A percentile compares a stretch with the other conserved stretches of the same genome.
These are phyloP conservation scores for Manis pentadactyla DNA, from an alignment of 2,797 vertebrate species.

Conservation along the genomic window DNA sequence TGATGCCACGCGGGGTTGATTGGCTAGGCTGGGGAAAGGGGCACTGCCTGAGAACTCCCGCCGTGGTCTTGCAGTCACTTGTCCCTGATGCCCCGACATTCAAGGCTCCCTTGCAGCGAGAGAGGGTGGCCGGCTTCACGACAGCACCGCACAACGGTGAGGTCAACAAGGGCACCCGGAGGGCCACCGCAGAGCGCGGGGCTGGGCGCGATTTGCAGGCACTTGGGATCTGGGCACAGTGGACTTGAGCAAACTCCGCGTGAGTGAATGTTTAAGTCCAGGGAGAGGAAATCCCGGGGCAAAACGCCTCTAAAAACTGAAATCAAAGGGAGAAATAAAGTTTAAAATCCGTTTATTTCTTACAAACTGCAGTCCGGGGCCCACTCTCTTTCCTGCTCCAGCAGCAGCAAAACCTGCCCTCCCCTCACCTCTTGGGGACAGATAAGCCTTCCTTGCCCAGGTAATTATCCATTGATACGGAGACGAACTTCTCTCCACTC, in stretches of 20 bases:
- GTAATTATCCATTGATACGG: too few species aligned
- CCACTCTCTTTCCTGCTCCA: too few species aligned
- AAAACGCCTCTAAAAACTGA: too few species aligned
- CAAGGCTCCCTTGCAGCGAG: background rate
- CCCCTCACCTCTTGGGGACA: too few species aligned
- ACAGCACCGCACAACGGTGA: background rate
- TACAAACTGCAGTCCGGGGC: too few species aligned
- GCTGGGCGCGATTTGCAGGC: background rate
- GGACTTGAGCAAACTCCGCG: background rate
- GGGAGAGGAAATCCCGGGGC: too few species aligned
- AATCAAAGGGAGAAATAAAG: too few species aligned
- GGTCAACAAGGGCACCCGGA: background rate
- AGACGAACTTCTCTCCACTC: too few species aligned
- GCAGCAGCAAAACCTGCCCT: too few species aligned
- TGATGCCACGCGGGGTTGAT: background rate
- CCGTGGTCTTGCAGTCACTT: background rate
- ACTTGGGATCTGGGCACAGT: background rate
- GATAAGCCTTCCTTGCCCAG: too few species aligned
- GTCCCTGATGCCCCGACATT: background rate
- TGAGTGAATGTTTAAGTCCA: too few species aligned
- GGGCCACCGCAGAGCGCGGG: background rate
- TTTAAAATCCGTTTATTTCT: too few species aligned
- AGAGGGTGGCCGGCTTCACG: background rate
- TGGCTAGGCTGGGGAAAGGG: background rate
- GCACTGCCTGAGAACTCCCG: background rate